Base-by-base conservation (phyloP, 2,888 invertebrate species). In the Apamea crenata region DNA sequence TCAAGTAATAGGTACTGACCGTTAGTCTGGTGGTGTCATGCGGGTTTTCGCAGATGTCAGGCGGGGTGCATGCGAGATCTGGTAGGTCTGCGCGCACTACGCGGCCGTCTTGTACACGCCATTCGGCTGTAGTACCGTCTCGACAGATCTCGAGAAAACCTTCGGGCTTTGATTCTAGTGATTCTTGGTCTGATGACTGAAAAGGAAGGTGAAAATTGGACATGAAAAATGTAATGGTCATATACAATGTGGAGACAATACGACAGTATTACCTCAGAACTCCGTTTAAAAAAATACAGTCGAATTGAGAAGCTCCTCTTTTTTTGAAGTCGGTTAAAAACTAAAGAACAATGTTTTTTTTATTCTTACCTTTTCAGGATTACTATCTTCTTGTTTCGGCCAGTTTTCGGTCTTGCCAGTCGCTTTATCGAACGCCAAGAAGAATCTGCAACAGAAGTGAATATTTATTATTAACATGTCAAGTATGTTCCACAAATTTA, bases 391-490 rank as follows among this genome's bases (percentile, higher is more conserved):
- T 79, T 94, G 95, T 88, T 96, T 96, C 1, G 95, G 96, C 96
- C 96, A 97, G 86, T 97, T 97, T 18, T 96, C 97, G 7, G 92
- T 94, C 89, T 96, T 96, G 0, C 97, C 97, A 63, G 97, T 97
- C 2, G 98, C 97, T 95, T 98, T 99, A 91, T 98, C 98, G 91
- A 99, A 99, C 18, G 98, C 98, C 66, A 98, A 93, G 93, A 99
- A 99, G 91, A 99, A 99, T 80, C 98, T 97, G 95, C 56, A 97
- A 96, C 44, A 74, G n/a, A 59, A n/a, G 56, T n/a, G 12, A 59
- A n/a, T 59, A 59, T 59, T 59, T 59, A n/a, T n/a, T 12, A 59
- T 59, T 59, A n/a, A 10, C 1, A 59, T n/a, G n/a, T 59, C 12
- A n/a, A 56, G 25, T 56, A 56, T 25, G 53, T 53, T 21, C 8